Base-by-base conservation (phyloP, 2,888 invertebrate species). In the Lingula anatina region DNA sequence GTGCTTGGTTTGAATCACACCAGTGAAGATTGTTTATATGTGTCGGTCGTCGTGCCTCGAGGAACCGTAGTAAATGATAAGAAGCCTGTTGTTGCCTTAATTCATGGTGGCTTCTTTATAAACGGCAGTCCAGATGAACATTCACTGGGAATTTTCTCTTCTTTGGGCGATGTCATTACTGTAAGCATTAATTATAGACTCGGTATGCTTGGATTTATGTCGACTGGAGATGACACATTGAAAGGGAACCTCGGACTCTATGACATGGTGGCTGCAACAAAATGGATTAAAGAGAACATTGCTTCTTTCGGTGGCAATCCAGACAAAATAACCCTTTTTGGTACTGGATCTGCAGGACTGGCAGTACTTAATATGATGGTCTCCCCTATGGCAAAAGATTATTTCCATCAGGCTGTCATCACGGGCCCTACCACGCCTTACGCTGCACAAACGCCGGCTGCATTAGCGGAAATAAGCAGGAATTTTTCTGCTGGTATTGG, bases 1-100 rank as follows among this genome's bases (percentile, higher is more conserved):
- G 96, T 95, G 95, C 94, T 94, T 78, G 90, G 93, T 1, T 94
- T 93, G 72, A 93, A 93, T 12, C 88, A 89, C 73, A 85, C 91
- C 60, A 90, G 90, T 36, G 96, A 96, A 80, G 96, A 96, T 79
- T 97, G 96, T 73, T 82, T 96, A 5, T 96, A 94, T 76, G 80
- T 96, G 69, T 96, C 94, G 76, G 84, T 96, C 56, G 95, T 93
- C 92, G 90, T 90, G 28, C 95, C 95, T 1, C 42, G 23, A 5
- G 9, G 18, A 20, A 23, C 3, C 3, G 21, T 21, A 18, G 15
- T 21, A 45, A 35, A 21, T 4, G 4, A 15, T 2, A 24, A 20
- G 5, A n/a, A 3, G 7, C 24, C 45, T 5, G 45, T 45, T 3
- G 5, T 45, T 5, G 45, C 36, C 7, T 45, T 20, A n/a, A 45